Evolutionary conservation across 1,140 invertebrate genomes (phyloP), one percentile per base, ranked within the genome.

Genomic region (Microplitis demolitor): DNA sequence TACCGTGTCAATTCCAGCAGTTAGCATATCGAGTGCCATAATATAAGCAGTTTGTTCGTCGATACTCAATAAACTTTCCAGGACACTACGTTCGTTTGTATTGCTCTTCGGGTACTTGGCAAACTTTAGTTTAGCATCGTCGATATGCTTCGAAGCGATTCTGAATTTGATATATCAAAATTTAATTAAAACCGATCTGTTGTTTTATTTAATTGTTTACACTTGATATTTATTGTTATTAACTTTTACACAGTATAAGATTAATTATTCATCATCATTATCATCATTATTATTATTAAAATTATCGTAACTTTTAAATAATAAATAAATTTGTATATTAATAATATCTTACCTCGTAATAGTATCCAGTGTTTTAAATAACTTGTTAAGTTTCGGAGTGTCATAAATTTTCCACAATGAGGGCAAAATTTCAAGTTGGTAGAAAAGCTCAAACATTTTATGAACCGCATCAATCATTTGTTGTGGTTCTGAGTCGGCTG

Each of bases 1-100:
- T 85, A 93, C 92, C 75, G 93, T 95, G 84, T 95, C 93, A 35
- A 94, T 89, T 61, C 93, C 93, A 14, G 92, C 93, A 68, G 93
- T 88, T 31, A 95, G 72, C 89, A 93, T 91, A 80, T 95, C 93
- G 71, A 90, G 87, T 3, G 91, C 90, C 89, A 95, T 92, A 3
- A 90, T 87, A 14, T 88, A 77, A 1, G 91, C 91, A 37, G 87
- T 84, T 80, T 85, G 84, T 76, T 88, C 85, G 76, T 89, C 87
- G 14, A 88, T 88, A 76, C 79, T 87, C 6, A 88, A 80, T 58
- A 88, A 75, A 76, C 88, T 89, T 74, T 91, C 88, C 31, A 92
- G 78, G 61, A 92, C 84, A 78, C 88, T 89, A 45, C 80, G 78
- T 16, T 88, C 80, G 8, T 81, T 53, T 11, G 67, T 68, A 50